phyloP scores from a whole-genome alignment of 2,113 vertebrate species.

The Kryptolebias marmoratus region DNA sequence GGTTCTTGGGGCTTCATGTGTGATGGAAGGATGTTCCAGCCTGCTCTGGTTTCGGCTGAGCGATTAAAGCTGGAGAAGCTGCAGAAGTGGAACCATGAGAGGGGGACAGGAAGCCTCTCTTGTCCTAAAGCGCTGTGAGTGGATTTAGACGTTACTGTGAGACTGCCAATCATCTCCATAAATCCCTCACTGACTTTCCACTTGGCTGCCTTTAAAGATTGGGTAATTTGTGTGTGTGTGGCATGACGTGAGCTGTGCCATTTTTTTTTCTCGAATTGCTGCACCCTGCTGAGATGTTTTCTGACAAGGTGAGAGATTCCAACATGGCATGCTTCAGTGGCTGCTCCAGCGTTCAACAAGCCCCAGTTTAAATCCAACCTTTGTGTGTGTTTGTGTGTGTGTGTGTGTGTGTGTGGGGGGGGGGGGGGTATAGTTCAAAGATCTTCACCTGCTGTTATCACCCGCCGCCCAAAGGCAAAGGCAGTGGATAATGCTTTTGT shows the following conservation, averaged over 20 bases:
- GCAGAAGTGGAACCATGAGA: conserved; percentile 8
- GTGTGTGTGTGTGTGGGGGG: neutral
- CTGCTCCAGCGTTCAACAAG: conserved; percentile 15
- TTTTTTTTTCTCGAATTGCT: conserved; percentile 38
- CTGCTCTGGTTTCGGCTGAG: conserved; percentile 22
- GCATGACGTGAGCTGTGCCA: conserved; percentile 8
- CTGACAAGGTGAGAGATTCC: conserved; percentile 32
- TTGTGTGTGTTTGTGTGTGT: neutral
- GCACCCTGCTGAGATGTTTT: conserved; percentile 36
- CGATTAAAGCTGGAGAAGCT: neutral
- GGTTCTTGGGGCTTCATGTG: too few relatives aligned
- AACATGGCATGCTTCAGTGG: conserved; percentile 28
- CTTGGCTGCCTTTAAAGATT: conserved; percentile 45
- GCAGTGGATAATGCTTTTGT: too few relatives aligned
- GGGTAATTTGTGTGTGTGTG: conserved; percentile 26
- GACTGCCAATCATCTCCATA: conserved; percentile 54
- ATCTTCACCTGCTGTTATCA: conserved; percentile 12
- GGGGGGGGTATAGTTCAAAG: conserved; percentile 5
- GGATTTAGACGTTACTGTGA: conserved; percentile 7
- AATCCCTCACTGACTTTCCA: conserved; percentile 54
- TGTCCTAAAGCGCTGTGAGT: conserved; percentile 15
- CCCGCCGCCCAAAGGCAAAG: too few relatives aligned
- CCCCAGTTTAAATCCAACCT: neutral
- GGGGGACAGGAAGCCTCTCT: conserved; percentile 2
- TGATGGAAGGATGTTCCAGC: neutral